Percentiles rank a stretch among this genome's conserved stretches.
Conservation (phyloP, 2,888 invertebrate genomes). For the Tachina grossa region DNA sequence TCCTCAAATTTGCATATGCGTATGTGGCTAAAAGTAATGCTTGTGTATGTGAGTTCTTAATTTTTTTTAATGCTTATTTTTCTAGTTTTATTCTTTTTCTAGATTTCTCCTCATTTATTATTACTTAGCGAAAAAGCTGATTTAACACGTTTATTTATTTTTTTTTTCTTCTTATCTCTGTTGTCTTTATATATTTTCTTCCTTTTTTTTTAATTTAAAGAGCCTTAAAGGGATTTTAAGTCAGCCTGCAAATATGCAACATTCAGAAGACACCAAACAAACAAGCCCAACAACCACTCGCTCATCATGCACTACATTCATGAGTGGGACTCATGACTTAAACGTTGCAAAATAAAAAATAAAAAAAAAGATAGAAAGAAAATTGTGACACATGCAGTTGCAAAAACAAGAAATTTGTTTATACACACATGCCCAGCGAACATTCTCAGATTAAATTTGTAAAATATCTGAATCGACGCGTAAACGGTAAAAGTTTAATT, state of each 20-base stretch:
- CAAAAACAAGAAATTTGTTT: conserved; percentile 49
- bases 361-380: conserved; percentile 24
- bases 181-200: background rate
- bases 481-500: too few relatives aligned
- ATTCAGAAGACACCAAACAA: conserved; percentile 67
- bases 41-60: background rate
- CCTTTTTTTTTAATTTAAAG: background rate
- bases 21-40: too few relatives aligned
- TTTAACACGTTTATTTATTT: conserved; percentile 57
- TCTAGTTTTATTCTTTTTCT: conserved; percentile 26
- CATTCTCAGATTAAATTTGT: too few relatives aligned
- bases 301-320: conserved; percentile 33
- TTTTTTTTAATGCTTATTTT: too few relatives aligned
- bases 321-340: conserved; percentile 59
- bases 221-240: conserved; percentile 6
- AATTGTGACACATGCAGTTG: conserved; percentile 48
- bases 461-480: too few relatives aligned
- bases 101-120: background rate
- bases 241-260: conserved; percentile 73
- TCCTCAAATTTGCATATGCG: background rate
- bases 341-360: conserved; percentile 41
- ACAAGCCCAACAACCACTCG: conserved; percentile 61
- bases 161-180: background rate
- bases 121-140: conserved; percentile 54
- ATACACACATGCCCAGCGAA: background rate